Conservation (phyloP, 1,140 invertebrate genomes). For the Macrobrachium rosenbergii region DNA sequence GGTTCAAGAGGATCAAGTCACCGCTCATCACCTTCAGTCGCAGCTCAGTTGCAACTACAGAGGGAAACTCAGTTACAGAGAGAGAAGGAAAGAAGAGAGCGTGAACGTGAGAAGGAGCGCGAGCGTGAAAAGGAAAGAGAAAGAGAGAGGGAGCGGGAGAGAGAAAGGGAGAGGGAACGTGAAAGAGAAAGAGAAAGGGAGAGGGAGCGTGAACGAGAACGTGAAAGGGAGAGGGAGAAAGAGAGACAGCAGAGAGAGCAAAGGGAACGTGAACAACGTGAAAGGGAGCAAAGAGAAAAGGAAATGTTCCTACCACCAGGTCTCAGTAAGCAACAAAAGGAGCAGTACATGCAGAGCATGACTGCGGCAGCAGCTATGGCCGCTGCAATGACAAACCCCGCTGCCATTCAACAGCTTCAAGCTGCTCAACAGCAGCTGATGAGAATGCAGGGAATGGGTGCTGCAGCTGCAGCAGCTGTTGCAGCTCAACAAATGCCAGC, state of each 20-base stretch:
- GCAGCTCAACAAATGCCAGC: slow-evolving; percentile 74
- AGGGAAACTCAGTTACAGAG: slow-evolving; percentile 60
- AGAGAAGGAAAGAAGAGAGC: slow-evolving; percentile 39
- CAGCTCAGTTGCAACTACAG: slow-evolving; percentile 67
- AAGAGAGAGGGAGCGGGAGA: slow-evolving; percentile 58
- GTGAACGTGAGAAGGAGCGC: slow-evolving; percentile 52
- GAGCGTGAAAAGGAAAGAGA: slow-evolving; percentile 60
- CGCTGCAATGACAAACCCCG: slow-evolving; percentile 78
- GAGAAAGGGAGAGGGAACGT: slow-evolving; percentile 57
- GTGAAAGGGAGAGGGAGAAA: slow-evolving; percentile 54
- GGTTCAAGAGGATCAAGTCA: slow-evolving; percentile 69
- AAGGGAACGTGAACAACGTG: slow-evolving; percentile 62
- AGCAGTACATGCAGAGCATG: slow-evolving; percentile 66
- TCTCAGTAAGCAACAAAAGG: slow-evolving; percentile 66
- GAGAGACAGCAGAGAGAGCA: slow-evolving; percentile 62
- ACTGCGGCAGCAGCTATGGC: slow-evolving; percentile 75
- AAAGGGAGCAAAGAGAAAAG: slow-evolving; percentile 64
- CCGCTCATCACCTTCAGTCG: slow-evolving; percentile 70
- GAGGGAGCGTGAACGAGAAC: slow-evolving; percentile 59
- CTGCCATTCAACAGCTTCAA: slow-evolving; percentile 70
- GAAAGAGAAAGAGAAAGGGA: slow-evolving; percentile 63
- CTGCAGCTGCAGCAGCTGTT: slow-evolving; percentile 71
- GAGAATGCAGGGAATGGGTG: slow-evolving; percentile 68
- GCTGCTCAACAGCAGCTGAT: slow-evolving; percentile 73
- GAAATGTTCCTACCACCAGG: slow-evolving; percentile 67